Evolutionary conservation across 2,888 invertebrate species (phyloP), one percentile per base, ranked within the genome.

Genomic region (Enchytraeus crypticus): DNA sequence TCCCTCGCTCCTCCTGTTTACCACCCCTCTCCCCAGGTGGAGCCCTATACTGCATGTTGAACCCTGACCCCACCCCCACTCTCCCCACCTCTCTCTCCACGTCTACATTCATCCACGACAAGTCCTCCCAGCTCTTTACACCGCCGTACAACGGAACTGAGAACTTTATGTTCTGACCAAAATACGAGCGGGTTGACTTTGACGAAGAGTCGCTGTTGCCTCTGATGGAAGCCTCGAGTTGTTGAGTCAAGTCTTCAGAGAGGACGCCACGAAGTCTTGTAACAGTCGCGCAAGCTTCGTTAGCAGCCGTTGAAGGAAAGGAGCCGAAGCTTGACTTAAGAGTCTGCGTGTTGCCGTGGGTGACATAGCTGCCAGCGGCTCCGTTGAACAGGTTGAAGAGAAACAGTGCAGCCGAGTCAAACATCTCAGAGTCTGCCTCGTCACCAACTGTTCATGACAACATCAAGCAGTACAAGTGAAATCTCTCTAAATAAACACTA

Each of bases 281-380:
- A 27, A 74, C 72, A 32, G 71, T 59, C 34, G 66, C 55, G 62
- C 74, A 75, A 2, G 73, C 73, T 62, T 73, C 73, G 4, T 73
- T 72, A 21, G 76, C 76, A 26, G 71, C 72, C 5, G 70, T 65
- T 11, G 76, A 74, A 23, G 76, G 74, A 59, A 75, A 75, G 8
- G 74, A 76, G 34, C 77, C 77, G 69, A 77, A 77, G 5, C 73
- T 71, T 47, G 68, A 69, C 4, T 72, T 69, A 26, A 77, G 62
- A 53, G 66, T 71, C 11, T 64, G 61, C 1, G 74, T 72, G 55
- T 73, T 72, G 47, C 29, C 21, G 18, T 60, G 51, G 18, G 45
- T 56, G 8, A 60, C 58, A 4, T 53, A 32, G 55, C 30, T 21
- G 47, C 62, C 69, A 21, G 69, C 67, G 0, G 70, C 68, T 34